A percentile compares a stretch with the other conserved stretches of the same genome.
These are phyloP conservation scores for Tympanuchus pallidicinctus DNA, from an alignment of 2,113 vertebrate species.

Conservation along the genomic window DNA sequence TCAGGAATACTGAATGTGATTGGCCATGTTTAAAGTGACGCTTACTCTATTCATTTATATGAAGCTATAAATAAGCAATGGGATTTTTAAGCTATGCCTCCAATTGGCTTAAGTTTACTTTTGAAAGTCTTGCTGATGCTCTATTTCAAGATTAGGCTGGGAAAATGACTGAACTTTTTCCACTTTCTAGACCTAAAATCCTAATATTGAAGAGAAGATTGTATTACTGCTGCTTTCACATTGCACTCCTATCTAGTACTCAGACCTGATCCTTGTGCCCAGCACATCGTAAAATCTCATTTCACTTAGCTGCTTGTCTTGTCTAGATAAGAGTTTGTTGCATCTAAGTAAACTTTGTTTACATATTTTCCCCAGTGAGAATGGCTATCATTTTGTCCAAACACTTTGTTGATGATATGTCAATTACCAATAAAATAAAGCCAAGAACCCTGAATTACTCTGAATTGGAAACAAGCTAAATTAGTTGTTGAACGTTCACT, in stretches of 20 bases:
- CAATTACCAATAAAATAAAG: not conserved
- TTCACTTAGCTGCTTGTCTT: not conserved
- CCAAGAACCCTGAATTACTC: not conserved
- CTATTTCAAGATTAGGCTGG: not conserved
- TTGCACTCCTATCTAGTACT: not conserved
- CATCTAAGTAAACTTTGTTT: not conserved
- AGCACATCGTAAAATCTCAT: not conserved
- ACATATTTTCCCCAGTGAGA: not conserved
- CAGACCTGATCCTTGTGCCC: not conserved
- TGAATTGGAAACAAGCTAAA: not conserved
- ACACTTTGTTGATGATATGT: not conserved
- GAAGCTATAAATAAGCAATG: conserved; percentile 34
- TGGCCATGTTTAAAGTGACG: not conserved
- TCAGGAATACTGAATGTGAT: not conserved
- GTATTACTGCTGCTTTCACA: not conserved
- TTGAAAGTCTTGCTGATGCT: not conserved
- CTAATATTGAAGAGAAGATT: not conserved
- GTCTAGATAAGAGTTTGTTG: not conserved
- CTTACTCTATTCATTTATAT: not conserved
- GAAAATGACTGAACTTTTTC: not conserved
- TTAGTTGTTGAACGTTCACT: not conserved
- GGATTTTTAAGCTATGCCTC: not conserved
- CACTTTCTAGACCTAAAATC: not conserved
- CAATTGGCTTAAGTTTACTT: conserved; percentile 14
- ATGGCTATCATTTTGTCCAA: not conserved